phyloP scores from a whole-genome alignment of 2,113 vertebrate species.

The Numenius arquata region DNA sequence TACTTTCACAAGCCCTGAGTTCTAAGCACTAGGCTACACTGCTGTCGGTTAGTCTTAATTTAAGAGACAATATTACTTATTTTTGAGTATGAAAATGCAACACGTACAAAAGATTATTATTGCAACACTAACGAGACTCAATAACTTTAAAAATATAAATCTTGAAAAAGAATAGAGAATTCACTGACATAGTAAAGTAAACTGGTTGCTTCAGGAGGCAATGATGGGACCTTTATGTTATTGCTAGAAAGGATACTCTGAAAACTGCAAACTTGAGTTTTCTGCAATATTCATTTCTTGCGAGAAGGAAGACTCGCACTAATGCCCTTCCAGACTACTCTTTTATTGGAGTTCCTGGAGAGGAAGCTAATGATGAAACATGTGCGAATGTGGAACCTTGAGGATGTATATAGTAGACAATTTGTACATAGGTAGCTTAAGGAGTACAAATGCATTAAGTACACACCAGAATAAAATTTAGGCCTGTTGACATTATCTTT shows the following conservation, averaged over 20 bases:
- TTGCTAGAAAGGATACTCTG: background rate
- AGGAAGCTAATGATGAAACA: background rate
- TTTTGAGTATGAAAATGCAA: background rate
- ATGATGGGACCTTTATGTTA: background rate
- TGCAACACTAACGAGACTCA: background rate
- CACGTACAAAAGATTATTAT: background rate
- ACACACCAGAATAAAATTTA: background rate
- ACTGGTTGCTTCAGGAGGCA: background rate
- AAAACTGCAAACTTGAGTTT: background rate
- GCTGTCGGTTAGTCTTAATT: background rate
- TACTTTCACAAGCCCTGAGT: background rate
- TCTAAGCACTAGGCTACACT: background rate
- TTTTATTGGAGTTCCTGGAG: background rate
- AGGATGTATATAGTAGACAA: background rate
- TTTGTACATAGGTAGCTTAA: background rate
- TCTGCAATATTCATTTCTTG: background rate
- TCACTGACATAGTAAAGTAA: background rate
- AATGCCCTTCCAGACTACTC: background rate
- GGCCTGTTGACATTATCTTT: background rate
- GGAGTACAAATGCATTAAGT: background rate
- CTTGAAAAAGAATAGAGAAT: background rate
- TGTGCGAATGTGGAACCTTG: background rate
- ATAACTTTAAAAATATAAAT: background rate
- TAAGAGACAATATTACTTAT: background rate
- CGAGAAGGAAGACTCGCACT: background rate